Evolutionary conservation across 2,888 invertebrate species (phyloP).

Genomic region (Vannuccia rotundouncinata): DNA sequence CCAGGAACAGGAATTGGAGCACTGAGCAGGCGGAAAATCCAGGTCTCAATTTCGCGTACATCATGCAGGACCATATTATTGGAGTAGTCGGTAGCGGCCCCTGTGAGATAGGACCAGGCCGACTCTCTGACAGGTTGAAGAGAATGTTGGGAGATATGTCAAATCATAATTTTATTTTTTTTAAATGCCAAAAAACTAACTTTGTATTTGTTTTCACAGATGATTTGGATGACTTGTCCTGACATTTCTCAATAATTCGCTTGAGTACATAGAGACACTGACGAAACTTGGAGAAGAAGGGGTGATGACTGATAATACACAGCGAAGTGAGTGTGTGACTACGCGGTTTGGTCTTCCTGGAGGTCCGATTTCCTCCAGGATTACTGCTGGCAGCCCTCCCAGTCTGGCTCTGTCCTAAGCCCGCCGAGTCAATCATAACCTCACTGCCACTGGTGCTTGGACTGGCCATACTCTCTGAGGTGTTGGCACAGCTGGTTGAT

Average conservation of each 20-base stretch:
- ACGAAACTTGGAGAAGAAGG: conserved; percentile 95
- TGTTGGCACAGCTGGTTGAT: conserved; percentile 6
- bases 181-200: neutral
- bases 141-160: too few relatives aligned
- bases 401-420: neutral
- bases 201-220: neutral
- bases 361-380: conserved; percentile 42
- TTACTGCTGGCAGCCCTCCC: conserved; percentile 16
- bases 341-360: conserved; percentile 51
- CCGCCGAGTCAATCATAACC: conserved; percentile 43
- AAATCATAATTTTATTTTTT: too few relatives aligned
- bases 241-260: conserved; percentile 66
- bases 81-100: conserved; percentile 56
- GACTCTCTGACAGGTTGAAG: conserved; percentile 66
- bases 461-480: neutral
- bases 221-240: neutral
- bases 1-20: conserved; percentile 96
- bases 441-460: conserved; percentile 1
- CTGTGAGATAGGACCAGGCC: conserved; percentile 87
- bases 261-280: conserved; percentile 92
- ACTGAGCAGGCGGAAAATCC: conserved; percentile 88
- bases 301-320: conserved; percentile 95
- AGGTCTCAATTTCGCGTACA: conserved; percentile 94
- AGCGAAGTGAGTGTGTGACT: conserved; percentile 92
- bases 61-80: conserved; percentile 72